Evolutionary conservation across 2,888 invertebrate genomes (phyloP).

Genomic region (Ormyrus rosae): DNA sequence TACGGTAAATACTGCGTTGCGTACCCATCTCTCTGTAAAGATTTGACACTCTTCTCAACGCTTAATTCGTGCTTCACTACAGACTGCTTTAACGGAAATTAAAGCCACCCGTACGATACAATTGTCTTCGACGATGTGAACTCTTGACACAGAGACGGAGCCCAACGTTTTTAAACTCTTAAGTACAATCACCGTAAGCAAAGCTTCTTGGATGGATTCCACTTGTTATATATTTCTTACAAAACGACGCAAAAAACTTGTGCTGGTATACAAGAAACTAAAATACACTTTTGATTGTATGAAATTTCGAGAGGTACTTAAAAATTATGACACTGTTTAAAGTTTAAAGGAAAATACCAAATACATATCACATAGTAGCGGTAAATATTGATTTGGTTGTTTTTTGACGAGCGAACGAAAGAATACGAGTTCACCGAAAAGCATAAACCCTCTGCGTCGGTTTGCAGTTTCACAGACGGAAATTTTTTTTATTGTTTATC

Average conservation of each 20-base stretch:
- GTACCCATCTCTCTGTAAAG: slow-evolving; percentile 51
- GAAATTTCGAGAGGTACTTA: slow-evolving; percentile 23
- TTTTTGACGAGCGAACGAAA: slow-evolving; percentile 1
- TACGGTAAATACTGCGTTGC: slow-evolving; percentile 62
- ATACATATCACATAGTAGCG: slow-evolving; percentile 34
- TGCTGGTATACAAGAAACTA: slow-evolving; percentile 31
- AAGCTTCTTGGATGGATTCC: slow-evolving; percentile 74
- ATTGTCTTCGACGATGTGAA: slow-evolving; percentile 4
- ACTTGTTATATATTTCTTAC: slow-evolving; percentile 64
- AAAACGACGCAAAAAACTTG: slow-evolving; percentile 63
- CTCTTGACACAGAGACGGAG: slow-evolving; percentile 27
- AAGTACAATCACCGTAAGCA: slow-evolving; percentile 74
- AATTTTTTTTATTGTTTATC: slow-evolving; percentile 61
- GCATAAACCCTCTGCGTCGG: slow-evolving; percentile 59
- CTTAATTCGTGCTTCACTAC: slow-evolving; percentile 12
- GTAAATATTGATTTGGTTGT: slow-evolving; percentile 30
- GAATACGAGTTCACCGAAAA: slow-evolving; percentile 17
- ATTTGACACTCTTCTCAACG: background rate
- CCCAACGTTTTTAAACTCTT: slow-evolving; percentile 61
- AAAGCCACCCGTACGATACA: slow-evolving; percentile 5
- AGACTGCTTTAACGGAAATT: background rate
- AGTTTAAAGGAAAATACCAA: slow-evolving; percentile 38
- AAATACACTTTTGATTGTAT: slow-evolving; percentile 26
- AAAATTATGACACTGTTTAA: slow-evolving; percentile 14
- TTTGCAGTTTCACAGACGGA: slow-evolving; percentile 67